Percentiles rank a stretch among this genome's conserved stretches.
Evolutionary conservation across 2,797 vertebrate species (phyloP).

Genomic region (Xenopus petersii): DNA sequence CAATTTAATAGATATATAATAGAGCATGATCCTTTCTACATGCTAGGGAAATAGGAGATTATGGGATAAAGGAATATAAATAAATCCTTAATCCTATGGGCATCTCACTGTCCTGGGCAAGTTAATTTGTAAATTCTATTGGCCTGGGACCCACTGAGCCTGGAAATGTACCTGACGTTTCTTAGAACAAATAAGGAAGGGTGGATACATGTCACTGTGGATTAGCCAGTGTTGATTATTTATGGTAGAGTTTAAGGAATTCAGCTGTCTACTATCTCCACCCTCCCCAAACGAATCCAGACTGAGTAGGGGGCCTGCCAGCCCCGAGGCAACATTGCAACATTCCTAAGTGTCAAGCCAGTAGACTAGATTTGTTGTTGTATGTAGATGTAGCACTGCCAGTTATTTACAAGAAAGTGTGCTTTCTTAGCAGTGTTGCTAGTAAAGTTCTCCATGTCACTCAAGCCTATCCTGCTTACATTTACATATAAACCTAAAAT

Average conservation of each 20-base stretch:
- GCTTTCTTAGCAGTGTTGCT: not conserved
- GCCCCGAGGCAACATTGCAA: slow-evolving; percentile 1
- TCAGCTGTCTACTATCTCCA: slow-evolving; percentile 10
- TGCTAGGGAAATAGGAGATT: no score
- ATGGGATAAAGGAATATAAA: no score
- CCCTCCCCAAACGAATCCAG: not conserved
- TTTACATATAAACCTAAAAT: no score
- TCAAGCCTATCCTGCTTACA: no score
- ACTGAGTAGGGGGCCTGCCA: not conserved
- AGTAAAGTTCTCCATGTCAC: not conserved
- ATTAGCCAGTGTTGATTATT: not conserved
- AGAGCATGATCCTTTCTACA: no score
- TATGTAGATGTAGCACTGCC: not conserved
- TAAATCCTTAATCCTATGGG: no score
- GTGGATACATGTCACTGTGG: slow-evolving; percentile 3
- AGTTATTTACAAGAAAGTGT: not conserved
- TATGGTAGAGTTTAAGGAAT: slow-evolving; percentile 16
- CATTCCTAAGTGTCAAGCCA: slow-evolving; percentile 29
- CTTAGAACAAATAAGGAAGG: no score
- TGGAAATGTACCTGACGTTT: no score
- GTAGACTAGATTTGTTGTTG: not conserved
- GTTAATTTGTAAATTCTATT: no score
- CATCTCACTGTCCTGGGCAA: no score
- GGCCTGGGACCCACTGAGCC: no score
- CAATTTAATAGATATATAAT: no score